Evolutionary conservation across 2,888 invertebrate species (phyloP).

Genomic region (Eremobia ochroleuca): DNA sequence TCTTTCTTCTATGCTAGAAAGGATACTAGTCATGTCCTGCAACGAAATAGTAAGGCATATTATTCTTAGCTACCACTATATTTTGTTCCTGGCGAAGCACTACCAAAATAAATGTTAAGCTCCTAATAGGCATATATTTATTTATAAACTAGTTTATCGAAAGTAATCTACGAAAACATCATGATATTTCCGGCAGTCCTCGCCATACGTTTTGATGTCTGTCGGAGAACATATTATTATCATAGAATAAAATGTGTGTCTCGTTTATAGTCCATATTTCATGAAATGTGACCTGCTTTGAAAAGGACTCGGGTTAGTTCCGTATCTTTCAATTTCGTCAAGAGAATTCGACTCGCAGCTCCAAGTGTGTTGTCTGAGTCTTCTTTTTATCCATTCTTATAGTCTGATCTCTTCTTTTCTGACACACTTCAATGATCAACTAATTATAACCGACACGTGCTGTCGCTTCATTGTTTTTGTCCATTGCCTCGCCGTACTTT

Average conservation of each 20-base stretch:
- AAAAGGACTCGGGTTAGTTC: constrained; percentile 38
- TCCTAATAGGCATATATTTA: constrained; percentile 44
- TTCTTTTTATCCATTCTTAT: constrained; percentile 19
- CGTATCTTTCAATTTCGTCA: constrained; percentile 32
- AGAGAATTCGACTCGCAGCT: constrained; percentile 30
- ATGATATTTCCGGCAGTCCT: constrained; percentile 59
- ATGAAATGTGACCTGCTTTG: constrained; percentile 51
- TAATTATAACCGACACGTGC: constrained; percentile 40
- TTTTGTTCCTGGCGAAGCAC: constrained; percentile 28
- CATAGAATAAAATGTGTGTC: constrained; percentile 29
- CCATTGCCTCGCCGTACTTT: constrained; percentile 21
- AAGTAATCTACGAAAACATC: constrained; percentile 56
- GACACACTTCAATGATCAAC: constrained; percentile 44
- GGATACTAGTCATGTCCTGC: constrained; percentile 83
- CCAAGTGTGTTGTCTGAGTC: not conserved
- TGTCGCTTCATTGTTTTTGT: constrained; percentile 43
- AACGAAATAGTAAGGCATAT: constrained; percentile 57
- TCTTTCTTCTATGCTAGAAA: constrained; percentile 86
- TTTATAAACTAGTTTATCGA: constrained; percentile 58
- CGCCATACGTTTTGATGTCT: constrained; percentile 50
- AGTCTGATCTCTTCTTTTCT: constrained; percentile 22
- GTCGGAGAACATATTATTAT: constrained; percentile 41
- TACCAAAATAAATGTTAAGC: constrained; percentile 50
- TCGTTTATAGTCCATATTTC: constrained; percentile 35
- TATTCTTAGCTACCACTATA: constrained; percentile 12